Conservation (phyloP, 2,797 vertebrate species). For the Acanthornis magna region DNA sequence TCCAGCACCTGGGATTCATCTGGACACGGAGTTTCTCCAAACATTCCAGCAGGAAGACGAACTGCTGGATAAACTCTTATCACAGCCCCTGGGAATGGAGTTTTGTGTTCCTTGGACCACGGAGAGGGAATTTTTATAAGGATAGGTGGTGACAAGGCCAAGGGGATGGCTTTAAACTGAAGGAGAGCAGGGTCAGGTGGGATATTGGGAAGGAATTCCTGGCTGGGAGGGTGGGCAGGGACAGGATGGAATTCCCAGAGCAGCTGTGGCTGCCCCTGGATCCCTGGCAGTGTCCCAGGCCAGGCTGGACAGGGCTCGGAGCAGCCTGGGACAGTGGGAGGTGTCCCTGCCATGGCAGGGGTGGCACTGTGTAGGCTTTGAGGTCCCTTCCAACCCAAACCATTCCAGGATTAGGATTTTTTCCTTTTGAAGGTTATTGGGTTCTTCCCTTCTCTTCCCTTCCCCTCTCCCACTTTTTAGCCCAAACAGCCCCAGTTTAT, state of each 20-base stretch:
- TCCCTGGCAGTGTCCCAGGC: not conserved
- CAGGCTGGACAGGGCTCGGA: not conserved
- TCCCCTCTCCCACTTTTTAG: not conserved
- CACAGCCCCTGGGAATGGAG: not conserved
- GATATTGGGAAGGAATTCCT: not conserved
- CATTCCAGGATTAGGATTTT: not conserved
- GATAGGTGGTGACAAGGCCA: accelerated
- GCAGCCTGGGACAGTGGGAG: not conserved
- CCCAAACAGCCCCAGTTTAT: not conserved
- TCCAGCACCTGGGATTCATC: not conserved
- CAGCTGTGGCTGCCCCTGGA: not conserved
- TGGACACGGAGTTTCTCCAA: not conserved
- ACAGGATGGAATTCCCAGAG: not conserved
- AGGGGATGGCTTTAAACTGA: too few species aligned
- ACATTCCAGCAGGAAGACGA: not conserved
- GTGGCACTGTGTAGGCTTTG: not conserved
- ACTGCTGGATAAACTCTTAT: not conserved
- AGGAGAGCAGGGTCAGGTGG: not conserved
- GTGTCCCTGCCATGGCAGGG: not conserved
- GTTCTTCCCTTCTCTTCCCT: not conserved
- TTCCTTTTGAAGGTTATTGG: not conserved
- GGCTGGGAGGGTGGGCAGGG: too few species aligned
- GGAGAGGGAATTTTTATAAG: not conserved
- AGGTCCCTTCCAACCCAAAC: not conserved
- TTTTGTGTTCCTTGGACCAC: not conserved